Base-by-base conservation (phyloP, 2,113 vertebrate species). In the Phoenicopterus ruber region DNA sequence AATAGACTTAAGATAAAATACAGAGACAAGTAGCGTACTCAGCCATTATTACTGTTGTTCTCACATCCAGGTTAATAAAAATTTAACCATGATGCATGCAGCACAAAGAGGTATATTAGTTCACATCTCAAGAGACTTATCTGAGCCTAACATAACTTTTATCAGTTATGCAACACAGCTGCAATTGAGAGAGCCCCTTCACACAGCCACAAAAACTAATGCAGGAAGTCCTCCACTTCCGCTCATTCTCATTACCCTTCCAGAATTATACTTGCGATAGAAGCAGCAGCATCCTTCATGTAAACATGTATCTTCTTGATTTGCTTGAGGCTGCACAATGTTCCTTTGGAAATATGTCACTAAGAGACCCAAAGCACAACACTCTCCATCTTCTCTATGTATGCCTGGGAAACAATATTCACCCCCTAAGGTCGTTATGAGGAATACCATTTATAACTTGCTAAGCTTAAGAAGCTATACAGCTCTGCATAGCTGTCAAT, bases 191-290 rank as follows among this genome's bases (percentile, higher is more conserved):
- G 28, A 93, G 38, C 42, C 78, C 50, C 94, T 80, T 84, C 73
- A 82, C 31, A 19, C 54, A 80, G 93, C 96, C 96, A 95, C 96
- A 94, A 90, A 92, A 93, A 88, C 89, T 95, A 97, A 97, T 95
- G 97, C 95, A 97, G 96, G 97, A 97, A 97, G 95, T 96, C 73
- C 91, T 97, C 95, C 93, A 83, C 96, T 97, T 97, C 95, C 96
- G 86, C 82, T 93, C 91, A 93, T 95, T 94, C 83, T 95, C 89
- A 50, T 69, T 58, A 70, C 70, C 54, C 84, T 94, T 95, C 88
- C 88, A 95, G 83, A 96, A 95, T 84, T 67, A 49, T 14, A 65
- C 69, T 87, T 59, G 61, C 5, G 11, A 69, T 7, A 92, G 66
- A 57, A 89, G 77, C 83, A 29, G 78, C 70, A 87, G 55, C 89